Evolutionary conservation across 2,888 invertebrate species (phyloP).

Genomic region (Apotomis betuletana): DNA sequence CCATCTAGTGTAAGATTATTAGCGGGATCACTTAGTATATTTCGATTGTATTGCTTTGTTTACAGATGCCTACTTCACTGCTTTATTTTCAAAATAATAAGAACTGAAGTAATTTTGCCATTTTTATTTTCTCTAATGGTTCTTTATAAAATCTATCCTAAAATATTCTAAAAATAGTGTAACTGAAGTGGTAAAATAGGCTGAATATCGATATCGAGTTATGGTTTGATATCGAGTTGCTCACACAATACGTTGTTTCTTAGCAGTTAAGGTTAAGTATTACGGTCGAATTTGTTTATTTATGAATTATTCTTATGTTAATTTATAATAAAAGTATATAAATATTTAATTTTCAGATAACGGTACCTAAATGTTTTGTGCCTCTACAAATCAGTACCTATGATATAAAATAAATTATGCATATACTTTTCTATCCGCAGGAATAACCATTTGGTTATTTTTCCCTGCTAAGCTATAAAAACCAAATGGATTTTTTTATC

Average conservation of each 20-base stretch:
- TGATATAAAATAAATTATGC: too few species aligned
- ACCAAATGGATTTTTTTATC: too few species aligned
- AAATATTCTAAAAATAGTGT: slow-evolving; percentile 1
- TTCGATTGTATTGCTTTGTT: slow-evolving; percentile 9
- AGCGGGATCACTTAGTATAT: slow-evolving; percentile 26
- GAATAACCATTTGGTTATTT: too few species aligned
- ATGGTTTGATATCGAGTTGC: slow-evolving; percentile 50
- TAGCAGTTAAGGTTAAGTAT: slow-evolving; percentile 68
- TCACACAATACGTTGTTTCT: slow-evolving; percentile 59
- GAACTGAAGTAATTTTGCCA: too few species aligned
- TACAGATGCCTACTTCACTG: not conserved
- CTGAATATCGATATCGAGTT: slow-evolving; percentile 15
- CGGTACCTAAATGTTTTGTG: slow-evolving; percentile 6
- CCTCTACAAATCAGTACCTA: not conserved
- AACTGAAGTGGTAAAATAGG: slow-evolving; percentile 24
- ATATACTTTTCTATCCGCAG: too few species aligned
- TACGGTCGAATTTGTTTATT: slow-evolving; percentile 53
- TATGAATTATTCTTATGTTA: slow-evolving; percentile 40
- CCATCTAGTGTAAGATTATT: slow-evolving; percentile 29
- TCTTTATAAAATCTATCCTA: not conserved
- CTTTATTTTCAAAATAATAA: too few species aligned
- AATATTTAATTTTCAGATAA: slow-evolving; percentile 1
- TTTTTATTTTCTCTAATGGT: too few species aligned
- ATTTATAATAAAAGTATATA: slow-evolving; percentile 21
- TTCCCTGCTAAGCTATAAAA: too few species aligned